Evolutionary conservation across 2,113 vertebrate species (phyloP).

Genomic region (Piliocolobus tephrosceles): DNA sequence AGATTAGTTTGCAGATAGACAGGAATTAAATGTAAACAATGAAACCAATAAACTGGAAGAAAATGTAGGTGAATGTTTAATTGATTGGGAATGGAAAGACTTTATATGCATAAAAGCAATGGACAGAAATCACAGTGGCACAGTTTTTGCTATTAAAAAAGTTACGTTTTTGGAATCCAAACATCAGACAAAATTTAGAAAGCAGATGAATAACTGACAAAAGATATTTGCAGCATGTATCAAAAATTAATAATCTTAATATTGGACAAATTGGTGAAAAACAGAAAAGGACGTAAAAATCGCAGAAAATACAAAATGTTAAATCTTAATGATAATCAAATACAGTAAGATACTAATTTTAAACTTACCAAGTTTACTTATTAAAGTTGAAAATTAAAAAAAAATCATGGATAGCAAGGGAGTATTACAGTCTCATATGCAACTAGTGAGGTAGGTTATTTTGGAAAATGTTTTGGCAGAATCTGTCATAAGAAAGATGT

Average conservation of each 20-base stretch:
- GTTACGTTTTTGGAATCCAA: neutral
- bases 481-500: neutral
- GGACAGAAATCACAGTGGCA: neutral
- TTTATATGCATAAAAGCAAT: neutral
- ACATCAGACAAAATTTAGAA: neutral
- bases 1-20: constrained; percentile 29
- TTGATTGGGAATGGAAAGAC: neutral
- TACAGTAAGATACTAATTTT: neutral
- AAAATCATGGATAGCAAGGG: neutral
- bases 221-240: constrained; percentile 25
- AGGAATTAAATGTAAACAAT: constrained; percentile 51
- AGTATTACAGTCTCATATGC: neutral
- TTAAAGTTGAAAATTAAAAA: constrained; percentile 6
- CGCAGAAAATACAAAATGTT: neutral
- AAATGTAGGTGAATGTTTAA: constrained; percentile 23
- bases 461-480: neutral
- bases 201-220: neutral
- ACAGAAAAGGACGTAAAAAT: constrained; percentile 34
- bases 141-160: neutral
- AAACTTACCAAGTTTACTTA: neutral
- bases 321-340: neutral
- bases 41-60: constrained; percentile 42
- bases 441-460: neutral
- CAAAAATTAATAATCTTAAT: constrained; percentile 28
- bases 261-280: constrained; percentile 29